Evolutionary conservation across 2,888 invertebrate species (phyloP), one percentile per base, ranked within the genome.

Genomic region (Lasius platythorax): DNA sequence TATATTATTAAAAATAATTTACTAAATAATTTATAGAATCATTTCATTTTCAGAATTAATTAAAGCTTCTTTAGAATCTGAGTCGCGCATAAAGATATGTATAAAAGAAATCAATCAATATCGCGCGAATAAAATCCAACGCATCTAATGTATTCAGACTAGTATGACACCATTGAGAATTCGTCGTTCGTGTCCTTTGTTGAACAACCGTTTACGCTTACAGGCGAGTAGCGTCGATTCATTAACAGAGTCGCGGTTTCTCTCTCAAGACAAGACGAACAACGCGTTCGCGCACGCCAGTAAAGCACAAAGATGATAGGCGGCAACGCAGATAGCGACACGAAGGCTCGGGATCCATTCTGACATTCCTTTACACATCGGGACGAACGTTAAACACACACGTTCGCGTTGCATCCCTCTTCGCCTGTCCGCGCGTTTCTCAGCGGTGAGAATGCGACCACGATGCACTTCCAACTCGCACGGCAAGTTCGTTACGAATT

Each of bases 401-500:
- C 50, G 50, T 50, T 50, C 30, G 50, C 50, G 18, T 30, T 23
- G 68, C 28, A 40, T 15, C 53, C 37, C 37, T 53, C 18, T 53
- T 72, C 40, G 9, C 40, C 28, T 56, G 70, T 40, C 68, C 75
- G 67, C 28, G 30, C 9, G 6, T 70, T 30, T 78, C 56, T 40
- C 72, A 28, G 40, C 53, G 46, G 23, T 30, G 64, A 50, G 46
- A 75, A 64, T 66, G 37, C 67, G 67, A 53, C 37, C 37, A 64
- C 37, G 50, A 66, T 33, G 43, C 43, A 12, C 33, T 37, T 37
- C 67, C 66, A 46, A 76, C 50, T 50, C 23, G 33, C 33, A 50
- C 33, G 1, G 72, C 40, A 78, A 78, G 40, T 78, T 78, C 56
- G 56, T 78, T 40, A 53, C 28, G 70, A 78, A 68, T 78, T 68